Base-by-base conservation (phyloP, 1,140 invertebrate genomes). In the Zophobas atratus region DNA sequence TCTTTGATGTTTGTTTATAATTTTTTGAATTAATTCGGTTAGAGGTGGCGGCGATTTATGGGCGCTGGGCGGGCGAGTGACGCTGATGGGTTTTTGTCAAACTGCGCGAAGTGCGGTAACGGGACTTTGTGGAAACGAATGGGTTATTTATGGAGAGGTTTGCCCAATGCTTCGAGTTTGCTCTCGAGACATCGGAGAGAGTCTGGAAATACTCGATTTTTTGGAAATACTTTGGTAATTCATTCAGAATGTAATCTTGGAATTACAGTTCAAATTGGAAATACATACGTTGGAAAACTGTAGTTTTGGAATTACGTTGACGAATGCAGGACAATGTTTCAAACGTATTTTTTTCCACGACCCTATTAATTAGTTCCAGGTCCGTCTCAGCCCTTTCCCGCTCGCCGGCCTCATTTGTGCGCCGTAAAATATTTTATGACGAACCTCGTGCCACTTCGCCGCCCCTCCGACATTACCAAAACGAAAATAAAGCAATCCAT, bases 401-500 rank as follows among this genome's bases (percentile, higher is more conserved):
- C 43, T 4, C 3, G 6, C 43, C 3, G 49, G 20, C 20, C 8
- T 55, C 53, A 55, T 55, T 55, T 55, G 53, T 55, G 35, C 53
- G 6, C 33, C 32, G 33, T 55, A 67, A 67, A 67, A 67, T 67
- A 67, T 67, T 41, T 43, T 2, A 41, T 6, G 57, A 63, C 5
- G 57, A 34, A 63, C 35, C 35, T 63, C 57, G 43, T 51, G 70
- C 51, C 43, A 39, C 48, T 72, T 35, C 33, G 53, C 20, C 43
- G 20, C 8, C 4, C 49, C 71, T 41, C 39, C 56, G 36, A 73
- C 71, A 53, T 56, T 6, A 56, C 6, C 49, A 72, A 39, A 51
- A 71, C 48, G 67, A 72, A 73, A 73, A 73, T 73, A 73, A 73
- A 73, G 71, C 71, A 73, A 73, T 73, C 71, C 71, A 73, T 73